Base-by-base conservation (phyloP, 2,797 vertebrate genomes). In the Loris lydekkerianus region DNA sequence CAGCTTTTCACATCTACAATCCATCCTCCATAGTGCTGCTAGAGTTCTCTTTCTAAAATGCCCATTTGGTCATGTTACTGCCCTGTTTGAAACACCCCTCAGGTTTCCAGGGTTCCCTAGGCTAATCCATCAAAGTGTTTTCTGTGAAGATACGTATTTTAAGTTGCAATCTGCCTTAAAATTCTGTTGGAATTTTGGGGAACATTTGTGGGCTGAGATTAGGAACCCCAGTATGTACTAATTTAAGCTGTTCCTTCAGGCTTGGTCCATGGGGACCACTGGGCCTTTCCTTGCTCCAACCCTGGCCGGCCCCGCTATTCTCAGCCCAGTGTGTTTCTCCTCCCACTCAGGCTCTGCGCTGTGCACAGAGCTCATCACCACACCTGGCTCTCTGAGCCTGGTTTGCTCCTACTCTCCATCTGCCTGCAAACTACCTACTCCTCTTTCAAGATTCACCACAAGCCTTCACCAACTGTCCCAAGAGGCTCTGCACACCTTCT, bases 141-240 rank as follows among this genome's bases (percentile, higher is more conserved):
- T 70, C 87, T 89, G 29, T 77, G 25, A 49, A 86, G 37, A 94
- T 85, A 92, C 56, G 40, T 78, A 90, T 91, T 89, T 96, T 96
- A 91, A 93, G 21, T 93, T 89, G 34, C 75, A 96, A 53, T 77
- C 76, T 96, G 81, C 75, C 89, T 93, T 63, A 80, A 72, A 92
- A 75, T 94, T 88, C 67, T 73, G 93, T 86, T 81, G 65, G 46
- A 95, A 89, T 9, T 95, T 56, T 67, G 17, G 65, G 86, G 37
- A 21, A 95, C 29, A 53, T 90, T 84, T 78, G 40, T 46, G 73
- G 58, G 25, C 34, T 29, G 29, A 93, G 73, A 60, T 70, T 56
- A 65, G 25, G 27, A 95, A 93, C 91, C 20, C 37, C 85, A 10
- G 37, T 73, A 43, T 17, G 5, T 85, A 31, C 29, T 88, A 20